Base-by-base conservation (phyloP, 2,888 invertebrate species). In the Thyatira batis region DNA sequence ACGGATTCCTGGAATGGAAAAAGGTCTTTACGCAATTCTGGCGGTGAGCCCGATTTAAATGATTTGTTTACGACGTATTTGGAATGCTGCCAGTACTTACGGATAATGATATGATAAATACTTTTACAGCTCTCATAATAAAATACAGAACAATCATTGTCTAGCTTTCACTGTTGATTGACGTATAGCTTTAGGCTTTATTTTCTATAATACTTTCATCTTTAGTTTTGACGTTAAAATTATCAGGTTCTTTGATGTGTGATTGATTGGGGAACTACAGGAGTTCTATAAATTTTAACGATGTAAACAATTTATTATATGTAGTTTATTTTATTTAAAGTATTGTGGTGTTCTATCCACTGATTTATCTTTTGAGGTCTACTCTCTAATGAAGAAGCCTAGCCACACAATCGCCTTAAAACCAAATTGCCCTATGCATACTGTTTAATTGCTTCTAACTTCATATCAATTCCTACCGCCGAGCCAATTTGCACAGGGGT, bases 401-500 rank as follows among this genome's bases (percentile, higher is more conserved):
- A 20, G 45, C 21, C 13, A 13, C 13, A 43, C 20, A 48, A 48
- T 11, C 43, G 21, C 39, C 49, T 39, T 39, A 39, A 39, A 39
- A 17, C 8, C 39, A 39, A 39, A 17, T 39, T 39, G 39, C 62
- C 57, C 54, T 60, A 52, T 54, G 45, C 17, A 58, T 50, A 58
- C 39, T 39, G 55, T 25, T 52, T 52, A 58, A 57, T 64, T 61
- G 64, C 57, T 60, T 56, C 44, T 57, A 45, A 60, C 48, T 59
- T 62, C 55, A 51, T 54, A 60, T 39, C 57, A 52, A 57, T 63
- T 66, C 20, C 45, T 46, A 54, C 54, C 45, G 30, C 46, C 51
- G 27, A 53, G 50, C 61, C 53, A 58, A 69, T 69, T 67, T 62
- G 54, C 54, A 58, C 49, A 51, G 30, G 33, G 50, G 49, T 55